Evolutionary conservation across 2,797 vertebrate species (phyloP).

Genomic region (Nyctalus aviator): DNA sequence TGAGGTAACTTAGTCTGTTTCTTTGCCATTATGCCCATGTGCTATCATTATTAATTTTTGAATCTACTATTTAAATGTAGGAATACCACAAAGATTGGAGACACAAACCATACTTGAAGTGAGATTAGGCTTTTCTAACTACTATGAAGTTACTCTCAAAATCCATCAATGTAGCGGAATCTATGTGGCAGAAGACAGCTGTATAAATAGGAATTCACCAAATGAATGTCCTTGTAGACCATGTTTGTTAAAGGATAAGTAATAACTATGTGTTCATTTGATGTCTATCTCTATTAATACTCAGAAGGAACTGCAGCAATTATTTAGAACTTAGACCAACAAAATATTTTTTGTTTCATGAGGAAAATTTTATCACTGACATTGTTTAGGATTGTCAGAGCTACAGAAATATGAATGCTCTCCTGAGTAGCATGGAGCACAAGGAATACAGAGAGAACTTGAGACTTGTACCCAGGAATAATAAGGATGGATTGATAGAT

Average conservation of each 20-base stretch:
- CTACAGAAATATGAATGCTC: background rate
- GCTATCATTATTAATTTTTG: background rate
- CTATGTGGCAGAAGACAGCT: background rate
- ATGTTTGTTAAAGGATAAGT: slow-evolving; percentile 35
- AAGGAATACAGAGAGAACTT: background rate
- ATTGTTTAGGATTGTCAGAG: background rate
- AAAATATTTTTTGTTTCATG: background rate
- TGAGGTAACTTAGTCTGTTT: background rate
- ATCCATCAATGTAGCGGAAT: background rate
- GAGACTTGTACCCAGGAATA: background rate
- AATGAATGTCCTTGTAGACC: background rate
- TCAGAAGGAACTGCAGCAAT: background rate
- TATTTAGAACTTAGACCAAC: slow-evolving; percentile 34
- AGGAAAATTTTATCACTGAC: slow-evolving; percentile 22
- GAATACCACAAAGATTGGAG: background rate
- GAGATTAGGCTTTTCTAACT: background rate
- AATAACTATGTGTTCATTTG: slow-evolving; percentile 16
- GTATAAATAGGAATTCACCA: background rate
- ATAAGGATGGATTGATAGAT: background rate
- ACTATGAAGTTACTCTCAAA: slow-evolving; percentile 37
- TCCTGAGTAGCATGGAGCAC: background rate
- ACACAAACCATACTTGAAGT: background rate
- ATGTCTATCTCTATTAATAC: background rate
- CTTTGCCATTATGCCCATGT: background rate
- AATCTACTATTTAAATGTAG: background rate